Percentiles rank a stretch among this genome's conserved stretches.
These are phyloP conservation scores for Syngnathus acus DNA, from an alignment of 2,797 vertebrate genomes.

Conservation along the genomic window DNA sequence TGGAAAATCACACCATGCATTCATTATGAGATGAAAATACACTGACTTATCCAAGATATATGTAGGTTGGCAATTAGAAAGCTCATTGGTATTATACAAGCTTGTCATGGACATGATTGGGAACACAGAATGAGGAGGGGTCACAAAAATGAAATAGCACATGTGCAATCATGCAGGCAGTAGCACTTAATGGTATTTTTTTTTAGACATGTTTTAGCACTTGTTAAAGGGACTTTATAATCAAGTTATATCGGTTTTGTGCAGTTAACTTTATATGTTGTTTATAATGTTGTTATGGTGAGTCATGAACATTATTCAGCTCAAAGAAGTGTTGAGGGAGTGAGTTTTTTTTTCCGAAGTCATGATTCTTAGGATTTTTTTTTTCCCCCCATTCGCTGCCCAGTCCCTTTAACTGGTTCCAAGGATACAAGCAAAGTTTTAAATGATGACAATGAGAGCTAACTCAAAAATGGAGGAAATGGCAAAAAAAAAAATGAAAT, in stretches of 20 bases:
- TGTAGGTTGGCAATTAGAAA: constrained; percentile 59
- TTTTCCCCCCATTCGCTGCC: constrained; percentile 4
- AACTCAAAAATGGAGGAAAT: constrained; percentile 18
- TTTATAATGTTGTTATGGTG: constrained; percentile 66
- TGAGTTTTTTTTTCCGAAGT: background rate
- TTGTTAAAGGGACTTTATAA: constrained; percentile 81
- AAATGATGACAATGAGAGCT: constrained; percentile 66
- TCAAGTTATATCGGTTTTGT: constrained; percentile 66
- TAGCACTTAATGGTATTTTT: constrained; percentile 42
- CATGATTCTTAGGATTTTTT: background rate
- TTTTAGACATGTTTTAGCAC: constrained; percentile 55
- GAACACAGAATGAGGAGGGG: constrained; percentile 37
- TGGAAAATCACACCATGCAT: constrained; percentile 54
- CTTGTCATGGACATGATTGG: constrained; percentile 35
- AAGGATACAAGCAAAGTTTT: constrained; percentile 77
- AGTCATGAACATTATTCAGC: constrained; percentile 26
- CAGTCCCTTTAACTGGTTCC: constrained; percentile 95
- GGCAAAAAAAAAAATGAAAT: constrained; percentile 13
- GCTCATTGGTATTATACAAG: constrained; percentile 48
- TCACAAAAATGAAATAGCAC: constrained; percentile 61
- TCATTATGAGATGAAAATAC: constrained; percentile 44
- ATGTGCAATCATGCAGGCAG: constrained; percentile 69
- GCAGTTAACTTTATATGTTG: constrained; percentile 61
- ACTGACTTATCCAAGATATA: constrained; percentile 37
- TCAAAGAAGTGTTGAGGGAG: constrained; percentile 1